A percentile compares a stretch with the other conserved stretches of the same genome.
Conservation (phyloP, 2,888 invertebrate genomes). For the Brachypalpus laphriformis region DNA sequence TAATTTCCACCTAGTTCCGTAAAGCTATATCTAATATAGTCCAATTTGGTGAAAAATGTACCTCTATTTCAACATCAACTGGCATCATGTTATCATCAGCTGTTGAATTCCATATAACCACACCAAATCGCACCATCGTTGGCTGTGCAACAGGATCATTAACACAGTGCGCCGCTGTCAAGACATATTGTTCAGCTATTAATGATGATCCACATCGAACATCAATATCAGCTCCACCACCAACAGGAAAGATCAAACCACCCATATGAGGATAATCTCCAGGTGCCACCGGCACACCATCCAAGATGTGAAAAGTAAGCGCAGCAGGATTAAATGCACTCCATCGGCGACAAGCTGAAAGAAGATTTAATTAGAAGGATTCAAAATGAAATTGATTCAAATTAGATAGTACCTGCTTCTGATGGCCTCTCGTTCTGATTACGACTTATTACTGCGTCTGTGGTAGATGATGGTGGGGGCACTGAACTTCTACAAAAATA, state of each 20-base stretch:
- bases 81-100: constrained; percentile 6
- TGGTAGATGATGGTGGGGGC: not conserved
- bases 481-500: not conserved
- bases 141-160: constrained; percentile 38
- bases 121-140: constrained; percentile 62
- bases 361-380: not conserved
- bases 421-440: constrained; percentile 24
- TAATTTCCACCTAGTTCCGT: too few relatives aligned
- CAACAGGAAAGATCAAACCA: constrained; percentile 60
- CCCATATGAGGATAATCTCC: constrained; percentile 76
- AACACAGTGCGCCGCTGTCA: constrained; percentile 75
- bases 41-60: too few relatives aligned
- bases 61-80: constrained; percentile 53
- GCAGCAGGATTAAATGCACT: constrained; percentile 6
- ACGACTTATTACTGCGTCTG: not conserved
- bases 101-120: constrained; percentile 32
- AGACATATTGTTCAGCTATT: constrained; percentile 65
- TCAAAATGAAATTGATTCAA: not conserved
- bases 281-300: constrained; percentile 61
- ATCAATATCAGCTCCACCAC: constrained; percentile 16
- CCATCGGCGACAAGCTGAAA: constrained; percentile 47
- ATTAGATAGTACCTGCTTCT: not conserved
- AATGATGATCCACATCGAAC: constrained; percentile 70
- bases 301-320: constrained; percentile 71
- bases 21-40: too few relatives aligned